Base-by-base conservation (phyloP, 2,113 vertebrate species). In the Aix galericulata region DNA sequence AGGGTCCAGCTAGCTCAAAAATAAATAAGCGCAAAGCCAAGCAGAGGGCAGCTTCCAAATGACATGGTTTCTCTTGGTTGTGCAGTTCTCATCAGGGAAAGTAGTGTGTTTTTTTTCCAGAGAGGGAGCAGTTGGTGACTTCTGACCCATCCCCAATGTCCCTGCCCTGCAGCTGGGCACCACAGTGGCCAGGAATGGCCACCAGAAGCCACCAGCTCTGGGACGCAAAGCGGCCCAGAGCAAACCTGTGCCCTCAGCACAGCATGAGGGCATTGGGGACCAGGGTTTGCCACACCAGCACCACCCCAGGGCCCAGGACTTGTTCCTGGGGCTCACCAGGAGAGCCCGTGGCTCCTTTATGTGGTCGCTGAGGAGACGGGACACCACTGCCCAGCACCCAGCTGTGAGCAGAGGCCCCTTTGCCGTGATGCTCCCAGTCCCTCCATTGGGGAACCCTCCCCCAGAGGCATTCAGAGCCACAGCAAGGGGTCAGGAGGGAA, bases 1-100 rank as follows among this genome's bases (percentile, higher is more conserved):
- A 86, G 11, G 78, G 69, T 72, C 27, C 60, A 75, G 76, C 31
- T 60, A 91, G 59, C 14, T 29, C 4, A 62, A 52, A 74, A 82
- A 63, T 26, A 75, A 66, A 67, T 12, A 87, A 69, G 42, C 32
- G 32, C 11, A 67, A 94, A 92, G 21, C 59, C 62, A 75, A 93
- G n/a, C 56, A 84, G 52, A 82, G 26, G 73, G 13, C 26, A 79
- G 48, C 71, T 92, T 95, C 77, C 91, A 91, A 92, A 77, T 71
- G 11, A 67, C 11, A 55, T 58, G 93, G 27, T 88, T 96, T 94
- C 27, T 71, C 76, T 58, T 3, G 12, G 71, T 76, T 58, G 42
- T 69, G 69, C n/a, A 29, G 50, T 86, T 93, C 76, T 46, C 40
- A 78, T 74, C 75, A 71, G 27, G 81, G 68, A 88, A 69, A 25